Percentiles rank a stretch among this genome's conserved stretches.
Conservation (phyloP, 2,888 invertebrate genomes). For the Chirona hameri region DNA sequence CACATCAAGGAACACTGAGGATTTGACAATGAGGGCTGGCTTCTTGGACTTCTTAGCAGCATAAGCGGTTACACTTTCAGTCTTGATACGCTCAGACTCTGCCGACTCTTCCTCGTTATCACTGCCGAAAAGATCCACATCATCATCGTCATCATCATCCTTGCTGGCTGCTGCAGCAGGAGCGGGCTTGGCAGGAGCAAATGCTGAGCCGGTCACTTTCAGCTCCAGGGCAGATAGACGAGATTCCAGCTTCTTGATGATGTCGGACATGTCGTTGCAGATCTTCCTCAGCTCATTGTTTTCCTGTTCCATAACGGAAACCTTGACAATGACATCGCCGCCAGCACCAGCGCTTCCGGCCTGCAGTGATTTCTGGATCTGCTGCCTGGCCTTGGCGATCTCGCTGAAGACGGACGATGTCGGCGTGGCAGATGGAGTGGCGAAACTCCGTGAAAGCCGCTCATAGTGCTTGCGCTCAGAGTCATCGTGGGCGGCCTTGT, state of each 20-base stretch:
- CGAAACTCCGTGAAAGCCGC: background rate
- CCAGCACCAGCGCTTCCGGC: background rate
- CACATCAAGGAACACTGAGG: slow-evolving; percentile 88
- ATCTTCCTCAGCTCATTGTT: background rate
- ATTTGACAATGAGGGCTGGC: slow-evolving; percentile 89
- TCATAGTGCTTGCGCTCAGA: slow-evolving; percentile 13
- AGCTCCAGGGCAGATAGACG: background rate
- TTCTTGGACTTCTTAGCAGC: slow-evolving; percentile 93
- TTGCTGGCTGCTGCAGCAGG: slow-evolving; percentile 44
- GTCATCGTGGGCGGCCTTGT: slow-evolving; percentile 5
- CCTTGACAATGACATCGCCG: background rate
- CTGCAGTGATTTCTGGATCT: background rate
- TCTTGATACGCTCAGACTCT: slow-evolving; percentile 78
- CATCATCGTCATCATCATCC: slow-evolving; percentile 67
- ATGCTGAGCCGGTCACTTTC: slow-evolving; percentile 53
- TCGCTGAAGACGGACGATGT: background rate
- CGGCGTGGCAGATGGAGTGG: background rate
- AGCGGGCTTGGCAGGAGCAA: slow-evolving; percentile 46
- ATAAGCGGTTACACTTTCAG: slow-evolving; percentile 87
- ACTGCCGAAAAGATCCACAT: slow-evolving; percentile 83
- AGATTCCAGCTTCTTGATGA: slow-evolving; percentile 3
- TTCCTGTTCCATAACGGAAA: background rate
- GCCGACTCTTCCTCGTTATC: slow-evolving; percentile 79
- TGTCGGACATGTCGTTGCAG: background rate
- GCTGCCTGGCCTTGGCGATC: slow-evolving; percentile 3